Evolutionary conservation across 2,888 invertebrate species (phyloP).

Genomic region (Zygothrica quintamaculata): DNA sequence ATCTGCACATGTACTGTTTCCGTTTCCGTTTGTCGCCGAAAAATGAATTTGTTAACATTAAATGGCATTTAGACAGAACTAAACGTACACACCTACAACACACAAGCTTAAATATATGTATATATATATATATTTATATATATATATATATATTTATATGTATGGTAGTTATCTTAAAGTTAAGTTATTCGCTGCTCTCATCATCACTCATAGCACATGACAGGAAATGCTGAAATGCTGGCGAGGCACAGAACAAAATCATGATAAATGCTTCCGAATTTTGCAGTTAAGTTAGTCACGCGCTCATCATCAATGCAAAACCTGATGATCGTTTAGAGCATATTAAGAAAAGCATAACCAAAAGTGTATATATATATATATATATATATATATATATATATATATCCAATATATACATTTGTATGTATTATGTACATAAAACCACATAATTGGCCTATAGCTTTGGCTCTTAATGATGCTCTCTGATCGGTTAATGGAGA

Average conservation of each 20-base stretch:
- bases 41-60: constrained; percentile 74
- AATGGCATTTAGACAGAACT: constrained; percentile 51
- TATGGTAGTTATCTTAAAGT: too few relatives aligned
- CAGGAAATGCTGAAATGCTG: neutral
- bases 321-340: constrained; percentile 46
- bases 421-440: constrained; percentile 8
- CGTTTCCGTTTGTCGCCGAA: constrained; percentile 60
- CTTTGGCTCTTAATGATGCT: constrained; percentile 45
- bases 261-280: constrained; percentile 63
- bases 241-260: constrained; percentile 25
- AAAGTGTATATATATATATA: constrained; percentile 11
- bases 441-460: constrained; percentile 41
- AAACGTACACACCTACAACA: neutral
- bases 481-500: constrained; percentile 58
- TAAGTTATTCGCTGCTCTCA: constrained; percentile 15
- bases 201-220: constrained; percentile 49
- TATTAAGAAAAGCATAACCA: constrained; percentile 1
- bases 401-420: too few relatives aligned
- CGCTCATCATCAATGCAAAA: constrained; percentile 14
- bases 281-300: constrained; percentile 60
- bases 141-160: too few relatives aligned
- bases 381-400: neutral
- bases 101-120: neutral
- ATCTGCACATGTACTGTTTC: constrained; percentile 4
- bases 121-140: too few relatives aligned